Conservation (phyloP, 2,888 invertebrate species). For the Cantharis nigra region DNA sequence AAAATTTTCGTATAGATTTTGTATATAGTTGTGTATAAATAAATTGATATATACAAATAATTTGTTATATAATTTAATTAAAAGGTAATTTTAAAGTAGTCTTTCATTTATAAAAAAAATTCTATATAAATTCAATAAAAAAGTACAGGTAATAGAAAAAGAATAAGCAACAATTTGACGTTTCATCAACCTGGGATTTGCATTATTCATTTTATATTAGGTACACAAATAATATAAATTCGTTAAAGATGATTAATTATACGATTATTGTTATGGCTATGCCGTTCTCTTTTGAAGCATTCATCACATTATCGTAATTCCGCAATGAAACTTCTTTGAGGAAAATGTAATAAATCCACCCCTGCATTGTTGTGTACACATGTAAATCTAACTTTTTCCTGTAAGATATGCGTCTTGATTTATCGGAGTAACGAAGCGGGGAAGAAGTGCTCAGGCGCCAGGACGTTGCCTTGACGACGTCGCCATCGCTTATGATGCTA, state of each 20-base stretch:
- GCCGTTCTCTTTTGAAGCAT: not conserved
- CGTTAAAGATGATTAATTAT: not conserved
- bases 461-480: slow-evolving; percentile 53
- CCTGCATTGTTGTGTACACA: slow-evolving; percentile 38
- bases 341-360: slow-evolving; percentile 20
- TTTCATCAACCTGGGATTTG: not conserved
- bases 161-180: not conserved
- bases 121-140: too few species aligned
- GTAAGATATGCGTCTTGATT: slow-evolving; percentile 42
- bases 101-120: not conserved
- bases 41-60: not conserved
- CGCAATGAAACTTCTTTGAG: not conserved
- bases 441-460: slow-evolving; percentile 45
- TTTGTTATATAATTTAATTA: not conserved
- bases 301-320: not conserved
- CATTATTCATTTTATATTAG: not conserved
- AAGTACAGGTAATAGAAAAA: not conserved
- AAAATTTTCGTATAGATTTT: not conserved
- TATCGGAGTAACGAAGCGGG: slow-evolving; percentile 47
- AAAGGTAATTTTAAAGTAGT: not conserved
- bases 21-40: not conserved
- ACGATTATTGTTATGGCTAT: not conserved
- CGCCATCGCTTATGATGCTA: slow-evolving; percentile 49
- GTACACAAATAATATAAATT: not conserved
- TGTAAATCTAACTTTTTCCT: slow-evolving; percentile 42